These are phyloP conservation scores for Diaperis boleti DNA, from an alignment of 2,888 invertebrate genomes.

Conservation along the genomic window DNA sequence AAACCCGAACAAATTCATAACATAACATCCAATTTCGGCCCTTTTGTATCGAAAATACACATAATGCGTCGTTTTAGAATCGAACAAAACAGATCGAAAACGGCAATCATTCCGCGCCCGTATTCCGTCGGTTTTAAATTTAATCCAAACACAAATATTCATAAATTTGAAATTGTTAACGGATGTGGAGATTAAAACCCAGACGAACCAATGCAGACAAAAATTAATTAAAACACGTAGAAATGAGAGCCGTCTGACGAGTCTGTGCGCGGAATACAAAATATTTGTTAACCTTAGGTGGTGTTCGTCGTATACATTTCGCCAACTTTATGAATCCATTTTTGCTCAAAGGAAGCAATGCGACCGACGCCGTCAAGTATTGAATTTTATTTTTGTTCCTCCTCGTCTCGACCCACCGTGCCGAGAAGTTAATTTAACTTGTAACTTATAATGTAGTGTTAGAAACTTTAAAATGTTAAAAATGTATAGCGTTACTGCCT, in stretches of 20 bases:
- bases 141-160: constrained; percentile 49
- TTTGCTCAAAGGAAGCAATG: constrained; percentile 37
- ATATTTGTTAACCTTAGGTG: constrained; percentile 38
- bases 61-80: background rate
- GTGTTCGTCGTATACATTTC: constrained; percentile 27
- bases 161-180: constrained; percentile 53
- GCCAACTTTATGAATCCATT: constrained; percentile 33
- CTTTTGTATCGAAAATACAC: background rate
- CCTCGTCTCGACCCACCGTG: constrained; percentile 8
- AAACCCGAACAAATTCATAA: background rate
- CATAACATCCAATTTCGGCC: constrained; percentile 4
- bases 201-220: constrained; percentile 52
- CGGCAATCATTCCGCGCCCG: constrained; percentile 13
- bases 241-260: constrained; percentile 51
- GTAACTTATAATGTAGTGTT: constrained; percentile 34
- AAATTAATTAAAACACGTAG: constrained; percentile 56
- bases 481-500: no score
- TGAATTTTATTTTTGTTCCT: constrained; percentile 41
- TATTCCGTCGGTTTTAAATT: constrained; percentile 44
- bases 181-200: constrained; percentile 49
- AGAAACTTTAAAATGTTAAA: constrained; percentile 24
- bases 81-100: constrained; percentile 9
- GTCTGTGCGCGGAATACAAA: constrained; percentile 50
- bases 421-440: constrained; percentile 37
- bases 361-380: constrained; percentile 34